Percentiles rank a stretch among this genome's conserved stretches.
Conservation (phyloP, 2,113 vertebrate genomes). For the Rhynchomys soricoides region DNA sequence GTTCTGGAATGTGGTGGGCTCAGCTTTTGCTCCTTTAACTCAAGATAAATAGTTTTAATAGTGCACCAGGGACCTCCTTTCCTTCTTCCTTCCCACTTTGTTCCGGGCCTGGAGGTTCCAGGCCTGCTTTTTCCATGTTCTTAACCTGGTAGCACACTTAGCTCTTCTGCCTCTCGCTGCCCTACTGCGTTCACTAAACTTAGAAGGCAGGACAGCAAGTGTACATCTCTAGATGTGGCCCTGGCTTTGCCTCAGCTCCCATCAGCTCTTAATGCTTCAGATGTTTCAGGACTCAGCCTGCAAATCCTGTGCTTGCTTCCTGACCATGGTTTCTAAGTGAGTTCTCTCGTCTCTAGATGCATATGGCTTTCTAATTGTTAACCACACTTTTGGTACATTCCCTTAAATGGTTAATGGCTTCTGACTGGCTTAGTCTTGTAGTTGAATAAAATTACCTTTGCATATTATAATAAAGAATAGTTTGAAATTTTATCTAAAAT, state of each 20-base stretch:
- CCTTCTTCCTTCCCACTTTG: background rate
- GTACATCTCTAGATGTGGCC: background rate
- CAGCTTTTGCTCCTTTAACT: background rate
- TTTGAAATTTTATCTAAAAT: conserved; percentile 40
- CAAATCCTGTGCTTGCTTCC: background rate
- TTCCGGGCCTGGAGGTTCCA: background rate
- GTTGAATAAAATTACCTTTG: background rate
- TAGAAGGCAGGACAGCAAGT: background rate
- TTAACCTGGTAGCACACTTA: background rate
- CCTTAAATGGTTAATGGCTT: background rate
- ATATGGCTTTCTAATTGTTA: background rate
- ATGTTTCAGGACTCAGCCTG: background rate
- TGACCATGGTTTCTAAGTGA: background rate
- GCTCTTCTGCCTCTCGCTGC: background rate
- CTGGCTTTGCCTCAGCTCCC: background rate
- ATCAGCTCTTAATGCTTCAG: background rate
- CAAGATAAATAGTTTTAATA: background rate
- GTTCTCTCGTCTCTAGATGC: background rate
- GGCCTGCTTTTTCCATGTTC: background rate
- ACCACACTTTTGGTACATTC: background rate
- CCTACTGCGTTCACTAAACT: background rate
- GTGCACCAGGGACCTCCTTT: background rate
- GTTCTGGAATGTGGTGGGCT: background rate
- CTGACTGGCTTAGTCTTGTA: background rate
- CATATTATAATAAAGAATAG: background rate